These are phyloP conservation scores for Amyelois transitella DNA, from an alignment of 1,140 invertebrate genomes.

Conservation along the genomic window DNA sequence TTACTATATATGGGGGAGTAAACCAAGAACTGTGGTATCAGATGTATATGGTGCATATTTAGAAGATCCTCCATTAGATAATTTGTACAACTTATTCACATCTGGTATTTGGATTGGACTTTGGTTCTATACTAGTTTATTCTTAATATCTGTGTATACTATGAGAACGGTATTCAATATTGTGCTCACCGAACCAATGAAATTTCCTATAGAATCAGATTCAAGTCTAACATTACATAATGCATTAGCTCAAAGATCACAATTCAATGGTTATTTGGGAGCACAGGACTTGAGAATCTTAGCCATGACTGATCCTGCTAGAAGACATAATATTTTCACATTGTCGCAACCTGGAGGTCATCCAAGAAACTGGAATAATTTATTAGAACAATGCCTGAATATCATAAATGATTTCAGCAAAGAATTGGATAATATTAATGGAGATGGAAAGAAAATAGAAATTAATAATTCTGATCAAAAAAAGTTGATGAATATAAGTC, in stretches of 20 bases:
- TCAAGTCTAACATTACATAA: constrained; percentile 63
- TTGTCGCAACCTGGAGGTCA: constrained; percentile 86
- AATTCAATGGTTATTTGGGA: constrained; percentile 81
- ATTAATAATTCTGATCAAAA: constrained; percentile 21
- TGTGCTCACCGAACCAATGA: constrained; percentile 79
- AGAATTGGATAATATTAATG: constrained; percentile 75
- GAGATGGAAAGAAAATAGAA: constrained; percentile 52
- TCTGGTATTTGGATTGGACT: constrained; percentile 76
- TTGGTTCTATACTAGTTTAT: constrained; percentile 81
- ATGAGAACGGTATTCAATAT: constrained; percentile 82
- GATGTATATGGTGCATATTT: constrained; percentile 69
- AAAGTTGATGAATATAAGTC: constrained; percentile 28
- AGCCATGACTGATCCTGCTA: constrained; percentile 73
- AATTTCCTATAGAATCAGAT: constrained; percentile 75
- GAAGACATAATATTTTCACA: constrained; percentile 79
- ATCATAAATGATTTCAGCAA: constrained; percentile 78
- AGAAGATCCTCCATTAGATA: constrained; percentile 73
- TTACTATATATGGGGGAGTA: constrained; percentile 76
- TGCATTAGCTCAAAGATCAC: constrained; percentile 76
- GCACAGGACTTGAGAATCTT: constrained; percentile 80
- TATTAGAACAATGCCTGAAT: constrained; percentile 77
- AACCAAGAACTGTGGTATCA: constrained; percentile 54
- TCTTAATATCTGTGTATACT: constrained; percentile 79
- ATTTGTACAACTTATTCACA: constrained; percentile 69
- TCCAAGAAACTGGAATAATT: constrained; percentile 85